Percentiles rank a stretch among this genome's conserved stretches.
Conservation (phyloP, 2,888 invertebrate species). For the Stramonita haemastoma region DNA sequence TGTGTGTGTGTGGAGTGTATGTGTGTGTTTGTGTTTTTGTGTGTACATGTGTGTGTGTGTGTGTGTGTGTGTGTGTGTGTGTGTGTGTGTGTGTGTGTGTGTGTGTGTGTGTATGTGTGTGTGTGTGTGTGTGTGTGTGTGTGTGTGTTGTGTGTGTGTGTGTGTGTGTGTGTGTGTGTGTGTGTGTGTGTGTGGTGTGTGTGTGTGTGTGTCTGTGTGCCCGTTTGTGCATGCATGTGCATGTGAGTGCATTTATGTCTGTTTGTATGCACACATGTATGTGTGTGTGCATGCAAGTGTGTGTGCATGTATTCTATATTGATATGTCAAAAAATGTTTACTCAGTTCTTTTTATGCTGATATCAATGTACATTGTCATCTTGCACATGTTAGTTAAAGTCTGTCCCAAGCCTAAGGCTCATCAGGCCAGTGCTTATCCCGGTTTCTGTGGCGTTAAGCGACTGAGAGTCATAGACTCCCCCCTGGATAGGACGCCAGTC, state of each 20-base stretch:
- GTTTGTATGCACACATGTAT: not conserved
- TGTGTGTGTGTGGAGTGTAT: not conserved
- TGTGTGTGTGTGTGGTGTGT: not conserved
- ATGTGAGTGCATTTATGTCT: not conserved
- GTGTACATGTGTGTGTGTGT: not conserved
- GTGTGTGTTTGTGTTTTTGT: not conserved
- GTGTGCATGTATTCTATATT: too few relatives aligned
- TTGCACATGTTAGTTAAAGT: too few relatives aligned
- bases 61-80: not conserved
- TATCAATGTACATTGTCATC: too few relatives aligned
- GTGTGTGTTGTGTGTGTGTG: not conserved
- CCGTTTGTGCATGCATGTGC: too few relatives aligned
- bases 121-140: constrained; percentile 5
- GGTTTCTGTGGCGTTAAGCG: too few relatives aligned
- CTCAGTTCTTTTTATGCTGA: too few relatives aligned
- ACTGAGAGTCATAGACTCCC: too few relatives aligned
- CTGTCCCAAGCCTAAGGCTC: too few relatives aligned
- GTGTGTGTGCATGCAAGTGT: not conserved
- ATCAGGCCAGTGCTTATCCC: too few relatives aligned
- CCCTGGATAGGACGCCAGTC: too few relatives aligned
- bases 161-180: not conserved
- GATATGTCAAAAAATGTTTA: too few relatives aligned
- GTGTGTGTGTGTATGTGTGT: not conserved
- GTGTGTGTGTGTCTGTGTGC: too few relatives aligned
- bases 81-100: not conserved